A percentile compares a stretch with the other conserved stretches of the same genome.
These are phyloP conservation scores for Osmoderma eremita DNA, from an alignment of 2,888 invertebrate species.

Conservation along the genomic window DNA sequence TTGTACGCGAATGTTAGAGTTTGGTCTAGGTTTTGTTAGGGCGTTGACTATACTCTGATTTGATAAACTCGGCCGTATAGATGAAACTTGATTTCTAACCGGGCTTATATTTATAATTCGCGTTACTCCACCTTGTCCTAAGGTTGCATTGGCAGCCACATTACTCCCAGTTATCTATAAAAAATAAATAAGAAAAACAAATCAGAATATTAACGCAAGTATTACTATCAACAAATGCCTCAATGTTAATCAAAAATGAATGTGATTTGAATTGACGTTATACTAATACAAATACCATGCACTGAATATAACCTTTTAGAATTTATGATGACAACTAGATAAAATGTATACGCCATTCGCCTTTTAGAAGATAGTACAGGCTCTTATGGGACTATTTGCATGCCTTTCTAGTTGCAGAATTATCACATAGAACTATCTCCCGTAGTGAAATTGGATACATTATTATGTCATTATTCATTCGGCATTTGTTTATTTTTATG, in stretches of 20 bases:
- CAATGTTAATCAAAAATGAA: conserved; percentile 15
- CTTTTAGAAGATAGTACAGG: too few relatives aligned
- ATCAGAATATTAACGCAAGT: background rate
- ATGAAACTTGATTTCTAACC: conserved; percentile 57
- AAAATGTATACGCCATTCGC: too few relatives aligned
- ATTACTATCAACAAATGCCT: conserved; percentile 36
- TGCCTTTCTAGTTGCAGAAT: too few relatives aligned
- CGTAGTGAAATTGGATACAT: too few relatives aligned
- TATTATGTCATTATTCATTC: too few relatives aligned
- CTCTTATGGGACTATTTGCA: too few relatives aligned
- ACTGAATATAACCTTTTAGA: too few relatives aligned
- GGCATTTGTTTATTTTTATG: too few relatives aligned
- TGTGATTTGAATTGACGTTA: conserved; percentile 22
- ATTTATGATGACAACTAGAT: too few relatives aligned
- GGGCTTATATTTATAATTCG: conserved; percentile 67
- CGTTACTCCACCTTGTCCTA: conserved; percentile 65
- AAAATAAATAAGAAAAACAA: background rate
- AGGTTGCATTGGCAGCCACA: conserved; percentile 51
- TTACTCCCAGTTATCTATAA: conserved; percentile 44
- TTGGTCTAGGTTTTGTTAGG: conserved; percentile 56
- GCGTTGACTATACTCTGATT: conserved; percentile 63
- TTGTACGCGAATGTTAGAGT: conserved; percentile 59
- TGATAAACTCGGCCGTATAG: conserved; percentile 62
- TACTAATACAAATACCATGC: too few relatives aligned
- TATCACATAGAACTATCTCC: too few relatives aligned